Conservation (phyloP, 2,113 vertebrate genomes). For the Hippocampus barbouri region DNA sequence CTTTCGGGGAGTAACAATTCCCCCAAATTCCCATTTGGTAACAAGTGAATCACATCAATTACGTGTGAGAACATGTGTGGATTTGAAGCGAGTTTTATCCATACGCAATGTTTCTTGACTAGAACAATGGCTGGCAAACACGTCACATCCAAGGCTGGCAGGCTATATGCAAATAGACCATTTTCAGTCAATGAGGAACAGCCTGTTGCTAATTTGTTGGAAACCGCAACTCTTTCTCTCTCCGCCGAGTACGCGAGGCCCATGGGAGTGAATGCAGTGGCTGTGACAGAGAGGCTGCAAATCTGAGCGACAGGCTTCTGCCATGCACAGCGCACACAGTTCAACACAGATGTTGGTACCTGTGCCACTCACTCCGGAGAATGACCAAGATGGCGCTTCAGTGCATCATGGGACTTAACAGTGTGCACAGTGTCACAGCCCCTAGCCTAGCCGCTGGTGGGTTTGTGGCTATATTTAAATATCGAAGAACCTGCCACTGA, state of each 20-base stretch:
- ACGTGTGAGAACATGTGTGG: constrained; percentile 30
- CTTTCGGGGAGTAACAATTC: constrained; percentile 43
- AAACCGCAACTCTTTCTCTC: constrained; percentile 59
- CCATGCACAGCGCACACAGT: constrained; percentile 49
- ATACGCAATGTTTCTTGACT: constrained; percentile 48
- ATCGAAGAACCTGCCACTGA: constrained; percentile 41
- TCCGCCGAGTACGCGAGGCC: constrained; percentile 49
- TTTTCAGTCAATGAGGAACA: constrained; percentile 66
- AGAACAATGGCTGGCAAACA: constrained; percentile 45
- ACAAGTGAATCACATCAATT: constrained; percentile 44
- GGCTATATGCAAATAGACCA: constrained; percentile 69
- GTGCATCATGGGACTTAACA: constrained; percentile 49
- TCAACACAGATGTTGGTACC: constrained; percentile 65
- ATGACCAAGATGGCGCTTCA: constrained; percentile 47
- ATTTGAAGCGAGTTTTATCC: constrained; percentile 38
- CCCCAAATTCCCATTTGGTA: constrained; percentile 30
- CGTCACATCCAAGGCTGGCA: constrained; percentile 56
- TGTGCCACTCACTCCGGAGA: constrained; percentile 49
- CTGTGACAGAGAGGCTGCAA: constrained; percentile 38
- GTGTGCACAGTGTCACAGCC: constrained; percentile 35
- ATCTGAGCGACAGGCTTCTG: constrained; percentile 40
- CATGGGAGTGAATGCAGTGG: constrained; percentile 41
- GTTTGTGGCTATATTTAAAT: constrained; percentile 54
- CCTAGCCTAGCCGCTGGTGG: constrained; percentile 48
- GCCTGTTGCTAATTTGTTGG: constrained; percentile 67